phyloP scores from a whole-genome alignment of 2,797 vertebrate genomes.

The Hirundo rustica region DNA sequence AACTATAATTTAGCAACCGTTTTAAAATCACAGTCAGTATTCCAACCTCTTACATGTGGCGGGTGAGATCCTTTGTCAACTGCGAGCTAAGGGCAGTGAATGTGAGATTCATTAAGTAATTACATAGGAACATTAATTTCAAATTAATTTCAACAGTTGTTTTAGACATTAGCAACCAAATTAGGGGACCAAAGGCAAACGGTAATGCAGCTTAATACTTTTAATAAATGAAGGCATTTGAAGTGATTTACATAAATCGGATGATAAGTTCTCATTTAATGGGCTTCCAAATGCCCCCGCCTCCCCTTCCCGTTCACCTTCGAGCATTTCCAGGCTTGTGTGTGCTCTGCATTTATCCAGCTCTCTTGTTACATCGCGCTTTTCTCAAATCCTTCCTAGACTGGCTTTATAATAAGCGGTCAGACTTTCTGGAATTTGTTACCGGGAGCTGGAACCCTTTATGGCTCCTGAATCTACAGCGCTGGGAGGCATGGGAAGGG shows the following conservation, averaged over 20 bases:
- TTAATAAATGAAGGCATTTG: slow-evolving; percentile 53
- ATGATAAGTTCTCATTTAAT: slow-evolving; percentile 52
- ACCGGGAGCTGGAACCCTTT: neutral
- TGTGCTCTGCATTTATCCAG: neutral
- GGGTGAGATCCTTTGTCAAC: slow-evolving; percentile 39
- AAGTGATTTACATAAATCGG: slow-evolving; percentile 52
- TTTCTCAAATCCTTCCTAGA: neutral
- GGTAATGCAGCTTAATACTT: slow-evolving; percentile 47
- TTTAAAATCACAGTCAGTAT: slow-evolving; percentile 32
- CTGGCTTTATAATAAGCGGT: neutral
- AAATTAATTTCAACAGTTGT: slow-evolving; percentile 62
- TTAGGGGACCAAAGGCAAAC: slow-evolving; percentile 46
- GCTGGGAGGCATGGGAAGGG: neutral
- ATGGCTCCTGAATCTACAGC: neutral
- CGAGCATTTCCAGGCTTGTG: neutral
- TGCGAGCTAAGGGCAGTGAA: slow-evolving; percentile 52
- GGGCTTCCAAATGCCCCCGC: neutral
- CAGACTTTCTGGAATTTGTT: slow-evolving; percentile 33
- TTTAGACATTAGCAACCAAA: slow-evolving; percentile 50
- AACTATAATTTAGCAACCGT: slow-evolving; percentile 45
- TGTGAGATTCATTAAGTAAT: slow-evolving; percentile 68
- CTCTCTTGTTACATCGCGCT: neutral
- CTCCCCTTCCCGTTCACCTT: slow-evolving; percentile 12
- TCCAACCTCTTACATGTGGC: neutral
- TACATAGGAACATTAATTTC: slow-evolving; percentile 60